Evolutionary conservation across 2,888 invertebrate genomes (phyloP).

Genomic region (Eristalinus aeneus): DNA sequence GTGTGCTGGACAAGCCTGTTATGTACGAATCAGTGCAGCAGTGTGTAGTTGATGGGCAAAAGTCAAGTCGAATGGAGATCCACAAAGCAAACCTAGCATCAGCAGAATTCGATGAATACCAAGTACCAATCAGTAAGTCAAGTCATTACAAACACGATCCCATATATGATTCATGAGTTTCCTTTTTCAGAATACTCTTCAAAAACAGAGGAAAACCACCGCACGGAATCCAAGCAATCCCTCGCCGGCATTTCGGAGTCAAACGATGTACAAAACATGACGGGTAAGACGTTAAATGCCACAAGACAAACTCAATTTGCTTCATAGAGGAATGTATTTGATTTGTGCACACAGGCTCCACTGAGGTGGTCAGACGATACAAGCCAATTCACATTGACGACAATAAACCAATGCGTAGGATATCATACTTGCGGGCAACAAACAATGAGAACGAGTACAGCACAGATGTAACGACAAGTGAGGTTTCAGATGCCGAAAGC

Average conservation of each 20-base stretch:
- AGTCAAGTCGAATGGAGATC: slow-evolving; percentile 78
- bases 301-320: neutral
- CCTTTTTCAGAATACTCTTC: slow-evolving; percentile 57
- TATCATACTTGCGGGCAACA: slow-evolving; percentile 97
- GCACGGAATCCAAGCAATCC: slow-evolving; percentile 72
- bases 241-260: slow-evolving; percentile 77
- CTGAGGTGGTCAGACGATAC: slow-evolving; percentile 77
- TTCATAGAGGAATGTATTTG: neutral
- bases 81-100: slow-evolving; percentile 78
- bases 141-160: neutral
- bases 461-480: slow-evolving; percentile 72
- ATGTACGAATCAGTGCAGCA: slow-evolving; percentile 61
- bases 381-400: slow-evolving; percentile 86
- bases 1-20: slow-evolving; percentile 48
- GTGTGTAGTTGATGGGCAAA: slow-evolving; percentile 77
- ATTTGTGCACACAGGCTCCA: slow-evolving; percentile 34
- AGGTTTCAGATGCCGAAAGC: slow-evolving; percentile 72
- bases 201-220: slow-evolving; percentile 68
- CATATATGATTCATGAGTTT: neutral
- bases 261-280: slow-evolving; percentile 71
- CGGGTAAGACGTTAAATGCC: slow-evolving; percentile 66
- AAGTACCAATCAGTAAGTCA: slow-evolving; percentile 74
- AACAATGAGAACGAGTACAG: slow-evolving; percentile 89
- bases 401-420: slow-evolving; percentile 92
- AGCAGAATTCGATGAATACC: slow-evolving; percentile 75